Evolutionary conservation across 2,888 invertebrate species (phyloP), one percentile per base, ranked within the genome.

Genomic region (Rugalucina vietnamica): DNA sequence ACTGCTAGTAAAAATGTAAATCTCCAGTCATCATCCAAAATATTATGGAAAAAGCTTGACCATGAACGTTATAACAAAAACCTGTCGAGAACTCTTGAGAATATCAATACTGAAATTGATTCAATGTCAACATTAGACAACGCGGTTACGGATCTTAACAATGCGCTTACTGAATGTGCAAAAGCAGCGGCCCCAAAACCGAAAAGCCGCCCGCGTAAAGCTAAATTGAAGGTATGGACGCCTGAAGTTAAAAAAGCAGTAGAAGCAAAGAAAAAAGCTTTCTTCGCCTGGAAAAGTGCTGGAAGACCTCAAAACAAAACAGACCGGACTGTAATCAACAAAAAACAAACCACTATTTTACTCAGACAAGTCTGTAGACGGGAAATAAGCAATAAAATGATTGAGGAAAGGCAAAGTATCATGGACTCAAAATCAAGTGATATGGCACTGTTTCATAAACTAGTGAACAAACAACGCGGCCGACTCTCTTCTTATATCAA

Each of bases 401-500:
- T 21, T 4, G 34, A 36, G 3, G 71, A 34, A 5, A n/a, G 43
- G n/a, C 43, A 71, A 39, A 37, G 8, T 5, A 71, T 71, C 10
- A n/a, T 71, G 4, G 71, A 71, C 21, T 12, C 71, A 8, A 8
- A 37, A 8, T 27, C n/a, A 14, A 39, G 5, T n/a, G n/a, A 71
- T 21, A 71, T 39, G 37, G 71, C 36, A 8, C n/a, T 71, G 36
- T 71, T 71, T 36, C 71, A 71, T 24, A 71, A 71, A 71, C 71
- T 71, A n/a, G 43, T 71, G n/a, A 36, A 34, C 24, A 71, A 71
- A 39, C 71, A 36, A 27, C 18, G 71, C 4, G 71, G 71, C 1
- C 34, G 21, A 24, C 37, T 71, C 4, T n/a, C 18, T 10, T 39
- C 18, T 5, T 71, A 4, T 36, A 24, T 71, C 27, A 71, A 36